Evolutionary conservation across 1,140 invertebrate genomes (phyloP).

Genomic region (Adelges cooleyi): DNA sequence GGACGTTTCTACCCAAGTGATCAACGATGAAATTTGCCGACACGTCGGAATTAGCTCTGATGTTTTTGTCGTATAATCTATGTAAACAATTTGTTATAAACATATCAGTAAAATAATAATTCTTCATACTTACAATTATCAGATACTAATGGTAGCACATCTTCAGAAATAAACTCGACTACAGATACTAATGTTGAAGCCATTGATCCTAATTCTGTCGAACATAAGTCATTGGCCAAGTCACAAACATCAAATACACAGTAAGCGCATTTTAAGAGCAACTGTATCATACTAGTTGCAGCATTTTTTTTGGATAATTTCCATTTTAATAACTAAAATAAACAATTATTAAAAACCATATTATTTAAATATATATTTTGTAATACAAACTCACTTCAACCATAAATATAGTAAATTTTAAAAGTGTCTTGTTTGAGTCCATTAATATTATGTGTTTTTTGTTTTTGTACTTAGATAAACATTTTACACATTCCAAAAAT

Average conservation of each 20-base stretch:
- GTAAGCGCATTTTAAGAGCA: neutral
- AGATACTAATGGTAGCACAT: neutral
- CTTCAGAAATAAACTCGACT: slow-evolving; percentile 11
- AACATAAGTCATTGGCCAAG: neutral
- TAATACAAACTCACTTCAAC: slow-evolving; percentile 12
- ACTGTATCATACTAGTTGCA: slow-evolving; percentile 12
- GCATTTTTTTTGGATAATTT: neutral
- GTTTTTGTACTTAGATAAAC: neutral
- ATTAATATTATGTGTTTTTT: slow-evolving; percentile 28
- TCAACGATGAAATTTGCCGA: slow-evolving; percentile 41
- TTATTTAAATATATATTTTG: no score
- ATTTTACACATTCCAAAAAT: slow-evolving; percentile 38
- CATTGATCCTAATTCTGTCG: slow-evolving; percentile 13
- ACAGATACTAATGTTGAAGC: slow-evolving; percentile 14
- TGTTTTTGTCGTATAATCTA: neutral
- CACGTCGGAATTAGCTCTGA: slow-evolving; percentile 36
- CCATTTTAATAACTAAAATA: slow-evolving; percentile 13
- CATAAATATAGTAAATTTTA: slow-evolving; percentile 22
- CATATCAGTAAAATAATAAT: neutral
- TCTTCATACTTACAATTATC: slow-evolving; percentile 17
- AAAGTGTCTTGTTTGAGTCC: slow-evolving; percentile 1
- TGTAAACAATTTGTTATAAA: neutral
- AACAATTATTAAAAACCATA: no score
- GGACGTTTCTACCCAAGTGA: slow-evolving; percentile 43
- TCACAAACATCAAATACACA: slow-evolving; percentile 1